Conservation (phyloP, 1,140 invertebrate genomes). For the Drosophila orena region DNA sequence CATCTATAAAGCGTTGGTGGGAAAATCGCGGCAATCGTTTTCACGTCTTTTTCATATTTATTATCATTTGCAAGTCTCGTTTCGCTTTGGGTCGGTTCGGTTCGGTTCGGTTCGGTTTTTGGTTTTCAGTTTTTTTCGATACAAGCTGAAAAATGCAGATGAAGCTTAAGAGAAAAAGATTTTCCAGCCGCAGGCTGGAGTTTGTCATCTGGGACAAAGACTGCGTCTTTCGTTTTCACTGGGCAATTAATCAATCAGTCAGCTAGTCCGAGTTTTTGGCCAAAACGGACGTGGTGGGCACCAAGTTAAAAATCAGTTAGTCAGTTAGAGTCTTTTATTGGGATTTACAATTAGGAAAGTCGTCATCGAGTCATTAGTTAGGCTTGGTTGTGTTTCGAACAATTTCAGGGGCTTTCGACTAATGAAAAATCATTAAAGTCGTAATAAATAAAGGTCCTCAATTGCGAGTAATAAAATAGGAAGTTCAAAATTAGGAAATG, state of each 20-base stretch:
- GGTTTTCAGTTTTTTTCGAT: neutral
- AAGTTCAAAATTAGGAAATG: no score
- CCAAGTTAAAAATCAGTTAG: constrained; percentile 12
- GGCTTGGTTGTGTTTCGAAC: neutral
- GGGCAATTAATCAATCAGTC: constrained; percentile 43
- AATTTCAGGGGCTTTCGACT: neutral
- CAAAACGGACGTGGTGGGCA: neutral
- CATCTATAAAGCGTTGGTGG: constrained; percentile 74
- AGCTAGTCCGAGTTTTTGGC: neutral
- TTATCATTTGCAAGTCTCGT: constrained; percentile 55
- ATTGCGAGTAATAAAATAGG: no score
- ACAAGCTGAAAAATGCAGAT: constrained; percentile 45
- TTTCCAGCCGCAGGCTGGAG: constrained; percentile 38
- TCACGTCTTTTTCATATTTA: constrained; percentile 59
- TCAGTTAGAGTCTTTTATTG: constrained; percentile 24
- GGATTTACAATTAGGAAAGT: constrained; percentile 36
- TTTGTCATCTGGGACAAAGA: constrained; percentile 49
- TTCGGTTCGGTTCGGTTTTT: neutral
- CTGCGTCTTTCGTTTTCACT: constrained; percentile 37
- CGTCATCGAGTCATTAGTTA: constrained; percentile 13
- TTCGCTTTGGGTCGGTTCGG: constrained; percentile 18
- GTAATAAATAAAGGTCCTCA: no score
- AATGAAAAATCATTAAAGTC: no score
- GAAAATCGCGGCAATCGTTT: constrained; percentile 73
- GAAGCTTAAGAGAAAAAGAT: constrained; percentile 31